Evolutionary conservation across 2,888 invertebrate genomes (phyloP).

Genomic region (Stenurella melanura): DNA sequence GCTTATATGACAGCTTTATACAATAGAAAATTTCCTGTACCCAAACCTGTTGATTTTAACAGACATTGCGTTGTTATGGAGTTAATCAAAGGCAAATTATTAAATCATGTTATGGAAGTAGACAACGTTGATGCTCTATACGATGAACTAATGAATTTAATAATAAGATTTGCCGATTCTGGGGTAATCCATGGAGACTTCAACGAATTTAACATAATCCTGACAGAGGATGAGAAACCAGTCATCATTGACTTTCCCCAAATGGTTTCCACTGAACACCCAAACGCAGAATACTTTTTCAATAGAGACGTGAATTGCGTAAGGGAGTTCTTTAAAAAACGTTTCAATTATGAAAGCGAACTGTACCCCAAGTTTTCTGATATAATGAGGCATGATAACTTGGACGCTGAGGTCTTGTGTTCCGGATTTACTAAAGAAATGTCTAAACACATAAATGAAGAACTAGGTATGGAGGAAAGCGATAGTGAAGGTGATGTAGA

Average conservation of each 20-base stretch:
- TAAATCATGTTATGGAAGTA: conserved; percentile 81
- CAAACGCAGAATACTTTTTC: conserved; percentile 95
- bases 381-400: conserved; percentile 83
- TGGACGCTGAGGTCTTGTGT: conserved; percentile 93
- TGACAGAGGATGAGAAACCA: conserved; percentile 85
- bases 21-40: conserved; percentile 94
- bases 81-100: conserved; percentile 86
- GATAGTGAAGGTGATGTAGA: conserved; percentile 61
- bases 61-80: conserved; percentile 98
- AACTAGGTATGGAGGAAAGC: conserved; percentile 76
- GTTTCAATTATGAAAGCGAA: conserved; percentile 86
- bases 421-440: conserved; percentile 91
- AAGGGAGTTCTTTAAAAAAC: conserved; percentile 90
- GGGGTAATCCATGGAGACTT: conserved; percentile 99
- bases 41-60: conserved; percentile 95
- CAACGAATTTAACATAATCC: conserved; percentile 99
- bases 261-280: conserved; percentile 96
- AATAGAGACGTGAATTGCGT: conserved; percentile 96
- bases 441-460: conserved; percentile 80
- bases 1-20: conserved; percentile 97
- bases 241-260: conserved; percentile 98
- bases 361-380: conserved; percentile 86
- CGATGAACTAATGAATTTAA: conserved; percentile 94
- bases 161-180: conserved; percentile 91
- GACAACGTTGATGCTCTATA: conserved; percentile 86